Evolutionary conservation across 2,113 vertebrate genomes (phyloP).

Genomic region (Oncorhynchus clarkii): DNA sequence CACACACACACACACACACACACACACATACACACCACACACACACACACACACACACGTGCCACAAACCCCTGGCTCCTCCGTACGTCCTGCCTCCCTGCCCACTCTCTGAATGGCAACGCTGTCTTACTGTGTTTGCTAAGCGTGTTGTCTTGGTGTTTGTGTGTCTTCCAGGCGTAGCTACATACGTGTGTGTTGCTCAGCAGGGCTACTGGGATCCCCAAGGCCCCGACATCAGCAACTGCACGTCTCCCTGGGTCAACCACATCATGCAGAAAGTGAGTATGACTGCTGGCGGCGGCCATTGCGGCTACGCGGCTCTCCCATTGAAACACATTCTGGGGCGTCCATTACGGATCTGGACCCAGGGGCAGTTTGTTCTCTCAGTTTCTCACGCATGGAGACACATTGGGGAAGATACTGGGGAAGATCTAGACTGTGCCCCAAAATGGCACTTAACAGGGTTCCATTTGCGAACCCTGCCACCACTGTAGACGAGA

Average conservation of each 20-base stretch:
- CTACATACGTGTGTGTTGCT: conserved; percentile 85
- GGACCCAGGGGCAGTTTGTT: conserved; percentile 32
- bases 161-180: conserved; percentile 83
- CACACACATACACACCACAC: neutral
- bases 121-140: conserved; percentile 37
- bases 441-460: too few species aligned
- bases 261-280: conserved; percentile 98
- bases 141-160: conserved; percentile 65
- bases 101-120: conserved; percentile 40
- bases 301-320: neutral
- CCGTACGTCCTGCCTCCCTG: conserved; percentile 18
- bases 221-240: conserved; percentile 95
- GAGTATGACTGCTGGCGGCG: conserved; percentile 54
- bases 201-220: conserved; percentile 89
- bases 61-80: conserved; percentile 26
- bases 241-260: conserved; percentile 98
- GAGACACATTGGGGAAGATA: conserved; percentile 39
- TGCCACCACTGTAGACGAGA: neutral
- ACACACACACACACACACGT: neutral
- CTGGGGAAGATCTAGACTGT: conserved; percentile 38
- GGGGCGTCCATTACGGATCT: conserved; percentile 11
- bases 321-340: neutral
- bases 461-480: too few species aligned
- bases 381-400: conserved; percentile 29
- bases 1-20: conserved; percentile 5